Evolutionary conservation across 2,888 invertebrate genomes (phyloP).

Genomic region (Heteromurus nitidus): DNA sequence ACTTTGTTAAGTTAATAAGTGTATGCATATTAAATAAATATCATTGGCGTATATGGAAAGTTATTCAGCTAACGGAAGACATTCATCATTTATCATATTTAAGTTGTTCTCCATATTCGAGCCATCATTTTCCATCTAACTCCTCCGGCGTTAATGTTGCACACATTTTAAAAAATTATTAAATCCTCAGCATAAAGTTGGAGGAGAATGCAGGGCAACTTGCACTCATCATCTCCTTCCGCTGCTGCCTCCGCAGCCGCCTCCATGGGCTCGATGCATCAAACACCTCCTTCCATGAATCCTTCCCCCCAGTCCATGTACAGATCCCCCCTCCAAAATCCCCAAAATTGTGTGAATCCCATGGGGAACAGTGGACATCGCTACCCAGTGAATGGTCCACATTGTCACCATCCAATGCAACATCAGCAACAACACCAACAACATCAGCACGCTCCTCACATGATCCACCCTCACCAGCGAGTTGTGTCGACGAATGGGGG

Average conservation of each 20-base stretch:
- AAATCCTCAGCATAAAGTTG: background rate
- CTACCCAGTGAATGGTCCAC: background rate
- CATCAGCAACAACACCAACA: slow-evolving; percentile 20
- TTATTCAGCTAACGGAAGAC: background rate
- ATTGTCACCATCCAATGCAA: background rate
- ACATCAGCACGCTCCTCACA: slow-evolving; percentile 33
- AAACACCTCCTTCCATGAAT: slow-evolving; percentile 19
- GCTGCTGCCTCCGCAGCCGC: slow-evolving; percentile 15
- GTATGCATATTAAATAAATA: background rate
- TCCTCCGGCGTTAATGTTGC: background rate
- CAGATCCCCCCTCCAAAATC: slow-evolving; percentile 5
- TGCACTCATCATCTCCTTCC: slow-evolving; percentile 21
- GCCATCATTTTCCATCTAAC: background rate
- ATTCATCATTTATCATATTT: background rate
- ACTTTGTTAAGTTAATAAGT: no score
- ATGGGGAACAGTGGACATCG: background rate
- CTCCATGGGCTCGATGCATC: slow-evolving; percentile 11
- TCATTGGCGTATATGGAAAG: background rate
- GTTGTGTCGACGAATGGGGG: slow-evolving; percentile 31
- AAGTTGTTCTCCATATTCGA: background rate
- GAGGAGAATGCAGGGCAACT: slow-evolving; percentile 36
- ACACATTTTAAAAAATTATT: no score
- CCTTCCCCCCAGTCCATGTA: background rate
- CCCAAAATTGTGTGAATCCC: slow-evolving; percentile 14
- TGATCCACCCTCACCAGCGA: slow-evolving; percentile 17